Percentiles rank a stretch among this genome's conserved stretches.
Conservation (phyloP, 2,113 vertebrate genomes). For the Xiphophorus hellerii region DNA sequence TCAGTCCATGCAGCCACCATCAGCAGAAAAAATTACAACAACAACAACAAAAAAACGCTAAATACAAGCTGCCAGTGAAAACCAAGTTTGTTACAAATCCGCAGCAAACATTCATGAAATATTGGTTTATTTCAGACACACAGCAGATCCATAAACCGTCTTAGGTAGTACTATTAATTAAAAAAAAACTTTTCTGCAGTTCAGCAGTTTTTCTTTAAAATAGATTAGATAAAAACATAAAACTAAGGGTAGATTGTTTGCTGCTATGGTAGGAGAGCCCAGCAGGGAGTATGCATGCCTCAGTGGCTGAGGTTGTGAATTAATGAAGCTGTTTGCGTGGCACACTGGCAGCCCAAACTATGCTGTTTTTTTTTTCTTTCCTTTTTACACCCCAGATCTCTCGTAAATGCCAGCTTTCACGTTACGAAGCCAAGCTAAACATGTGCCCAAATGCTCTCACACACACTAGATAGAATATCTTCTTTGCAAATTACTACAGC, state of each 20-base stretch:
- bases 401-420: slow-evolving; percentile 68
- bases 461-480: slow-evolving; percentile 58
- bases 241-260: slow-evolving; percentile 24
- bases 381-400: slow-evolving; percentile 68
- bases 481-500: slow-evolving; percentile 48
- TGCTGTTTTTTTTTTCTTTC: slow-evolving; percentile 64
- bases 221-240: background rate
- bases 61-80: slow-evolving; percentile 18
- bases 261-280: slow-evolving; percentile 26
- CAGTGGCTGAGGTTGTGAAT: slow-evolving; percentile 44
- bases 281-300: slow-evolving; percentile 46
- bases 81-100: slow-evolving; percentile 29
- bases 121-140: background rate
- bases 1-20: slow-evolving; percentile 7
- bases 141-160: background rate
- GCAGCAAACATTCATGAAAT: slow-evolving; percentile 10
- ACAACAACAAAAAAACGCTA: slow-evolving; percentile 6
- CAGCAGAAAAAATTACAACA: slow-evolving; percentile 18
- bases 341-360: slow-evolving; percentile 52
- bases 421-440: slow-evolving; percentile 59
- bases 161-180: background rate
- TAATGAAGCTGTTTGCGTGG: slow-evolving; percentile 65
- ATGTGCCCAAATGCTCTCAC: slow-evolving; percentile 47
- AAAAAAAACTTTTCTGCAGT: background rate
- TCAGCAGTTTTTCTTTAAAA: background rate